A percentile compares a stretch with the other conserved stretches of the same genome.
Evolutionary conservation across 2,113 vertebrate genomes (phyloP).

Genomic region (Dipodomys merriami): DNA sequence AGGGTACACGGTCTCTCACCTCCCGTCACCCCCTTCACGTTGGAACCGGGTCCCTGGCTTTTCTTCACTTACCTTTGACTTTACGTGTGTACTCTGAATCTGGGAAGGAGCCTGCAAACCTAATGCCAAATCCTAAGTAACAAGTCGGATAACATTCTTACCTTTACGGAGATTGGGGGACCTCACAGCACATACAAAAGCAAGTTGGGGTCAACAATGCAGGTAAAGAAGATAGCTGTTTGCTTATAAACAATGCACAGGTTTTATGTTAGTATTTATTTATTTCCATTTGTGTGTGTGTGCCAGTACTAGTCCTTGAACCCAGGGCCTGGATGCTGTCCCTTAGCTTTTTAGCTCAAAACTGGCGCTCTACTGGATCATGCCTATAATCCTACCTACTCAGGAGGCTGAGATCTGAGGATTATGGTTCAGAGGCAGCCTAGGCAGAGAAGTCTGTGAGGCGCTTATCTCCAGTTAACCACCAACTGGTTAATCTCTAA

Average conservation of each 20-base stretch:
- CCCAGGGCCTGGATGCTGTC: too few relatives aligned
- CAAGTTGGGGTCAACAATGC: background rate
- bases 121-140: background rate
- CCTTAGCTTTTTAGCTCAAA: too few relatives aligned
- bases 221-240: slow-evolving; percentile 10
- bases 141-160: background rate
- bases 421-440: too few relatives aligned
- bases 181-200: background rate
- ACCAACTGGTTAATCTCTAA: too few relatives aligned
- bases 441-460: too few relatives aligned
- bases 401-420: too few relatives aligned
- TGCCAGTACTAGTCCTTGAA: too few relatives aligned
- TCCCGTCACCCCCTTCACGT: background rate
- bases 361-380: too few relatives aligned
- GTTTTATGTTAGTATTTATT: background rate
- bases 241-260: background rate
- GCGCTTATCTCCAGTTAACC: too few relatives aligned
- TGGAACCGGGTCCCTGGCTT: background rate
- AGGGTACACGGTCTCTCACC: background rate
- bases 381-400: too few relatives aligned
- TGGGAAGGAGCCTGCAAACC: slow-evolving; percentile 10
- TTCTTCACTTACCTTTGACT: background rate
- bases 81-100: background rate
- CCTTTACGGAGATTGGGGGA: background rate
- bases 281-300: too few relatives aligned